phyloP scores from a whole-genome alignment of 1,140 invertebrate species.

The Elymnias hypermnestra region DNA sequence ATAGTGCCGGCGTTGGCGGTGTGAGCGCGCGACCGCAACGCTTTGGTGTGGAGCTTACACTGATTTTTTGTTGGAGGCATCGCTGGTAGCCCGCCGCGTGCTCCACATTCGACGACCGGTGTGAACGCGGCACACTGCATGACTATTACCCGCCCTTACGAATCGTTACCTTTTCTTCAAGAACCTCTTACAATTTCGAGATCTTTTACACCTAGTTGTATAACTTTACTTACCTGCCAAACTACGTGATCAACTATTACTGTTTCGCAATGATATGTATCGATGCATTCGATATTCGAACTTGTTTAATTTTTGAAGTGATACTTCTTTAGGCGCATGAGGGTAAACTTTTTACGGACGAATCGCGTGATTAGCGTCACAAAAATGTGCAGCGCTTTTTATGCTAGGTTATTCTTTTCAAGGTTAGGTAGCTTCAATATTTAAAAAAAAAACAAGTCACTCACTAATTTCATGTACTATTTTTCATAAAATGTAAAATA shows the following conservation, averaged over 20 bases:
- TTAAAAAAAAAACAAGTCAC: conserved; percentile 17
- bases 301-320: too few species aligned
- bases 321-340: too few species aligned
- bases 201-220: conserved; percentile 38
- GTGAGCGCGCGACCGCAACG: conserved; percentile 55
- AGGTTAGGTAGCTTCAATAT: too few species aligned
- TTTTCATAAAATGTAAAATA: too few species aligned
- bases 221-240: conserved; percentile 49
- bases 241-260: conserved; percentile 50
- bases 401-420: too few species aligned
- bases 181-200: conserved; percentile 24
- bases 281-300: conserved; percentile 42
- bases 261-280: conserved; percentile 38
- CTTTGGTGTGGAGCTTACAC: conserved; percentile 63
- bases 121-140: conserved; percentile 43
- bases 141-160: conserved; percentile 44
- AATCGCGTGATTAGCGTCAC: too few species aligned
- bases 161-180: conserved; percentile 26
- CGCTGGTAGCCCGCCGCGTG: conserved; percentile 49
- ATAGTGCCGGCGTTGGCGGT: conserved; percentile 20
- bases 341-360: too few species aligned
- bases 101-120: conserved; percentile 70
- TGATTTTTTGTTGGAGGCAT: conserved; percentile 73
- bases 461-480: too few species aligned
- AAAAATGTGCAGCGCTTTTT: too few species aligned